Evolutionary conservation across 1,140 invertebrate genomes (phyloP).

Genomic region (Parapsyche elsis): DNA sequence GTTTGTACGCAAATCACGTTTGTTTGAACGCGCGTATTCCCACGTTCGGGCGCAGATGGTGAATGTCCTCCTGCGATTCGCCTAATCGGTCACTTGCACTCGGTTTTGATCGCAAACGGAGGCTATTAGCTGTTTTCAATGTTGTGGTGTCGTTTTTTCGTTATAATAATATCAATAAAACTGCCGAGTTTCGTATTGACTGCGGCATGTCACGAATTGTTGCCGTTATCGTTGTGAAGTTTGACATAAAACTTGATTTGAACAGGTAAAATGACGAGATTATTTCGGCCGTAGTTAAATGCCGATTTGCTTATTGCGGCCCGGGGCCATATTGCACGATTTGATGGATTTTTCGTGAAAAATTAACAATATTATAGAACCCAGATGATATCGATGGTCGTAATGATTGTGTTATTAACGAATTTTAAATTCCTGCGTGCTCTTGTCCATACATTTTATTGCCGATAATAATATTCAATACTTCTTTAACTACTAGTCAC

Average conservation of each 20-base stretch:
- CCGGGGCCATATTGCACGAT: too few species aligned
- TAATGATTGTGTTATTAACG: too few species aligned
- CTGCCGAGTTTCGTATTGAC: too few species aligned
- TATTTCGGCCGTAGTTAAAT: too few species aligned
- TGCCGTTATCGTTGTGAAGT: too few species aligned
- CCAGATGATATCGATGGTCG: background rate
- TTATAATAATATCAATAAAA: too few species aligned
- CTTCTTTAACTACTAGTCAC: too few species aligned
- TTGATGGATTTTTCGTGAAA: constrained; percentile 1
- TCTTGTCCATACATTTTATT: constrained; percentile 5
- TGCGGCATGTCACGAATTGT: too few species aligned
- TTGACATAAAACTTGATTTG: too few species aligned
- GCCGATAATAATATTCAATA: constrained; percentile 11
- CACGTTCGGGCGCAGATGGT: constrained; percentile 5
- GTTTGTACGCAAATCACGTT: constrained; percentile 1
- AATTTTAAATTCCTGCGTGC: too few species aligned
- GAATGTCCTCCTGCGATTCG: constrained; percentile 23
- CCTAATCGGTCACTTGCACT: constrained; percentile 27
- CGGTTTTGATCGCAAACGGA: background rate
- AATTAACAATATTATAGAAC: background rate
- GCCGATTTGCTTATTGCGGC: too few species aligned
- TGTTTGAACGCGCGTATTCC: constrained; percentile 10
- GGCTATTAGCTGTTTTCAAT: background rate
- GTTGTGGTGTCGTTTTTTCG: background rate
- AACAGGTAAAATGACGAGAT: too few species aligned